These are phyloP conservation scores for Sparidentex hasta DNA, from an alignment of 2,797 vertebrate genomes.

Conservation along the genomic window DNA sequence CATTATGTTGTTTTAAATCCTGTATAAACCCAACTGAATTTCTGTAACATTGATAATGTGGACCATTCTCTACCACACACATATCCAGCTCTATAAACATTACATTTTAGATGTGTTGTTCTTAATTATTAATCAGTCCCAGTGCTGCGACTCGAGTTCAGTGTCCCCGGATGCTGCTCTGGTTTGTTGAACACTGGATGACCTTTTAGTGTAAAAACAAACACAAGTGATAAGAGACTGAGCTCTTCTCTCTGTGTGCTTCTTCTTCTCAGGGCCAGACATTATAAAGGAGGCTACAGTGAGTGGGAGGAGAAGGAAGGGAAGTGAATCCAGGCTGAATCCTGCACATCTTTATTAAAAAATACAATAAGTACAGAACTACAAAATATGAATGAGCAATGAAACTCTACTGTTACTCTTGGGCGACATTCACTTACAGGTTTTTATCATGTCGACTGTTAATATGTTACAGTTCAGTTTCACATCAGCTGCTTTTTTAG, in stretches of 20 bases:
- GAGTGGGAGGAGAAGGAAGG: slow-evolving; percentile 80
- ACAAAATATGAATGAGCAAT: neutral
- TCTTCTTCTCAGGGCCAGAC: slow-evolving; percentile 72
- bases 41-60: neutral
- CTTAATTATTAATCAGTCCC: slow-evolving; percentile 30
- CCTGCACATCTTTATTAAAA: neutral
- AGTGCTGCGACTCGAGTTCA: neutral
- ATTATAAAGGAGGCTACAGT: slow-evolving; percentile 82
- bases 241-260: slow-evolving; percentile 4
- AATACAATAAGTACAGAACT: neutral
- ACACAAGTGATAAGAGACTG: neutral
- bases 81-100: neutral
- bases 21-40: neutral
- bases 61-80: neutral
- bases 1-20: neutral
- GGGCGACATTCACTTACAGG: neutral
- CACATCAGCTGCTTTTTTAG: neutral
- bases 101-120: neutral
- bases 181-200: neutral
- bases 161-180: neutral
- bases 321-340: slow-evolving; percentile 33
- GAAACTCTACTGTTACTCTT: neutral
- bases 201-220: slow-evolving; percentile 25
- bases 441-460: neutral
- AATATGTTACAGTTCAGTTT: neutral